Base-by-base conservation (phyloP, 1,140 invertebrate species). In the Aphis gossypii region DNA sequence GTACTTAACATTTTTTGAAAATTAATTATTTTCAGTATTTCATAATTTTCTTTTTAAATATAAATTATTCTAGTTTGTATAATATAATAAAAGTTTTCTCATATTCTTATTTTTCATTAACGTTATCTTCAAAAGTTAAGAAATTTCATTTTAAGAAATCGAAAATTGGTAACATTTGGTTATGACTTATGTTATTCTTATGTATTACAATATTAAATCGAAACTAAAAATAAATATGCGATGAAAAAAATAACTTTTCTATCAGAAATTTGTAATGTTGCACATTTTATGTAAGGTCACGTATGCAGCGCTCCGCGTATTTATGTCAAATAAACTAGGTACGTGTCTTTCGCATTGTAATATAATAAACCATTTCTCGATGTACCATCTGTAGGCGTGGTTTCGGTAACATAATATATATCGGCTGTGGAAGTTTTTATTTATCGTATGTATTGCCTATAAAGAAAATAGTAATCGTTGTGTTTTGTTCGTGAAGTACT, bases 311-410 rank as follows among this genome's bases (percentile, higher is more conserved):
- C 35, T 46, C n/a, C 76, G 76, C 91, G 91, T 92, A 92, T 92
- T 83, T 54, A 83, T 83, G 91, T 92, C 91, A 83, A 92, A 84
- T 83, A 46, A 92, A 92, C 76, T 91, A 83, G n/a, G 44, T 91
- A 92, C 91, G 91, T 92, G 91, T 92, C 76, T 92, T 23, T 92
- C 18, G 21, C 76, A 30, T 92, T 84, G 35, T 92, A 41, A 38
- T 90, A 38, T 54, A 35, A 48, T 83, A 83, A 89, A 89, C n/a
- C 88, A 56, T 89, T 56, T 89, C 21, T 89, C 9, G 51, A 89
- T 56, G 35, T 56, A 41, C 35, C 51, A 89, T 89, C 88, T 56
- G 48, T 89, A 56, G 88, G 88, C 88, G 88, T 56, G 88, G 88
- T 89, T 89, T 89, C 35, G 35, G 88, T 89, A 89, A 89, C 23